These are phyloP conservation scores for Branchinecta lynchi DNA, from an alignment of 1,140 invertebrate genomes.

Conservation along the genomic window DNA sequence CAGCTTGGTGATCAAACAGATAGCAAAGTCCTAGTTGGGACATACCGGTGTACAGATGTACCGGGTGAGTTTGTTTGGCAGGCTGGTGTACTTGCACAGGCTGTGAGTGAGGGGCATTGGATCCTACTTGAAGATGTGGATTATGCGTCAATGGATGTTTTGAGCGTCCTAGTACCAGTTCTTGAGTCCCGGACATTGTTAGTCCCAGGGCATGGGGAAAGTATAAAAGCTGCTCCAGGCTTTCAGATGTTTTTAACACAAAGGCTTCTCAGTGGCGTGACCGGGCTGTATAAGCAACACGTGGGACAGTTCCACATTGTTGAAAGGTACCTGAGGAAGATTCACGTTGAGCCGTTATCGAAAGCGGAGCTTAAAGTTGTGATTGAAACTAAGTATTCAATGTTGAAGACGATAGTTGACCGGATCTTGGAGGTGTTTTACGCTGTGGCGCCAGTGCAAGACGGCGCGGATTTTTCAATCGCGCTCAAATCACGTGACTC, in stretches of 20 bases:
- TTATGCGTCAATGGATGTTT: slow-evolving; percentile 76
- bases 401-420: slow-evolving; percentile 51
- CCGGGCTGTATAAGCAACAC: slow-evolving; percentile 45
- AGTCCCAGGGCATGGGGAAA: slow-evolving; percentile 71
- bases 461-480: slow-evolving; percentile 20
- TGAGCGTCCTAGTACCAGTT: slow-evolving; percentile 66
- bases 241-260: slow-evolving; percentile 86
- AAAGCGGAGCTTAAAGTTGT: slow-evolving; percentile 50
- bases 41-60: slow-evolving; percentile 86
- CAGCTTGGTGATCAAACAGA: slow-evolving; percentile 97
- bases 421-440: slow-evolving; percentile 64
- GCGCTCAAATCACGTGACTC: neutral
- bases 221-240: slow-evolving; percentile 52
- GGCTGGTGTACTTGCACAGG: slow-evolving; percentile 74
- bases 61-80: slow-evolving; percentile 96
- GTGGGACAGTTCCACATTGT: slow-evolving; percentile 33
- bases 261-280: slow-evolving; percentile 41
- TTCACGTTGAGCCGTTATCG: slow-evolving; percentile 63
- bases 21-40: slow-evolving; percentile 81
- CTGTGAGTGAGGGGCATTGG: slow-evolving; percentile 75
- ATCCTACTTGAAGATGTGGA: slow-evolving; percentile 92
- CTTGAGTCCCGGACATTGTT: slow-evolving; percentile 65
- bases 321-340: slow-evolving; percentile 58
- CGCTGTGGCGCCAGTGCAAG: slow-evolving; percentile 52
- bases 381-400: slow-evolving; percentile 45